Conservation (phyloP, 1,140 invertebrate genomes). For the Eciton burchellii region DNA sequence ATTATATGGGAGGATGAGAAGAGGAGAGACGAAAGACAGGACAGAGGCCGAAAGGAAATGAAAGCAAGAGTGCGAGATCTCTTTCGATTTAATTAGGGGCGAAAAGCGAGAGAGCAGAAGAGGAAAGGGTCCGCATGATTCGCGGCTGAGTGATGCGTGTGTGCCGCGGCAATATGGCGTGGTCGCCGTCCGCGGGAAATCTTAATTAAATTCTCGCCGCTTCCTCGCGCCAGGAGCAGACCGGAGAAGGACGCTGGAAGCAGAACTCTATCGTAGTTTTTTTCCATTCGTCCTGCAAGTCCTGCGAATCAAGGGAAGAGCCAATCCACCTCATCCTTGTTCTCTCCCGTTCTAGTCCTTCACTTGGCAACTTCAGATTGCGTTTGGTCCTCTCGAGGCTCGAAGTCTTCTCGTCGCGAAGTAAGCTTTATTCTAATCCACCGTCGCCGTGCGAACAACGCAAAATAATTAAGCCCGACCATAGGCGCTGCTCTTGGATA, state of each 20-base stretch:
- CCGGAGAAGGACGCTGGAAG: conserved; percentile 40
- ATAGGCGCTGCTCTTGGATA: conserved; percentile 49
- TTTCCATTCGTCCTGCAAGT: conserved; percentile 74
- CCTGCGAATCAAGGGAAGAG: conserved; percentile 2
- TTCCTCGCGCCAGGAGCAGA: conserved; percentile 61
- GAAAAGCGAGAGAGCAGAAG: neutral
- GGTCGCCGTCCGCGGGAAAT: conserved; percentile 77
- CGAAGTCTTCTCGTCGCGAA: conserved; percentile 54
- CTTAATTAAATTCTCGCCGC: conserved; percentile 83
- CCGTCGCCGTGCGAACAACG: conserved; percentile 16
- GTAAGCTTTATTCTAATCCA: conserved; percentile 71
- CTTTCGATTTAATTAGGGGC: conserved; percentile 82
- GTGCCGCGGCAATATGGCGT: conserved; percentile 79
- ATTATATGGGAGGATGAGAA: neutral
- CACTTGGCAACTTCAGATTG: conserved; percentile 63
- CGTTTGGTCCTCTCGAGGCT: conserved; percentile 52
- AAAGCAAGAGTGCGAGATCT: conserved; percentile 71
- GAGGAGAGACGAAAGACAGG: conserved; percentile 28
- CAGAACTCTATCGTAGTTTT: conserved; percentile 75
- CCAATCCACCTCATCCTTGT: neutral
- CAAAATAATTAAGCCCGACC: conserved; percentile 68
- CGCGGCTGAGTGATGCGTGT: conserved; percentile 73
- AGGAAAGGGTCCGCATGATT: conserved; percentile 36
- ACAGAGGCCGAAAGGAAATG: neutral
- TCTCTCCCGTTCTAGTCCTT: neutral